Percentiles rank a stretch among this genome's conserved stretches.
Conservation (phyloP, 1,140 invertebrate species). For the Pseudachorutes palmiensis region DNA sequence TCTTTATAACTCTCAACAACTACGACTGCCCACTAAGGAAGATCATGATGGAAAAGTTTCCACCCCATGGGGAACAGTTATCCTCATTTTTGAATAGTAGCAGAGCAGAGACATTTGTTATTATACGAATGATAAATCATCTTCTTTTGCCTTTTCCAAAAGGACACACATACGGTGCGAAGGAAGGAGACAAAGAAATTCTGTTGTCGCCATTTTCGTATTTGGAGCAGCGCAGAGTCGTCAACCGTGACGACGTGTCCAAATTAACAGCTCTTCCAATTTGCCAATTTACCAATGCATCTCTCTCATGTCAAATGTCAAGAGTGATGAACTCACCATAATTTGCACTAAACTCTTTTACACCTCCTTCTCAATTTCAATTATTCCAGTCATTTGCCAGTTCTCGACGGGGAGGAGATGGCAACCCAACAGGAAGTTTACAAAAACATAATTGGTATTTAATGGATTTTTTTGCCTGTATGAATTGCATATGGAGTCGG, state of each 20-base stretch:
- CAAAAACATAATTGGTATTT: neutral
- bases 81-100: neutral
- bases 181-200: too few relatives aligned
- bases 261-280: too few relatives aligned
- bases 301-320: too few relatives aligned
- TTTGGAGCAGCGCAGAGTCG: too few relatives aligned
- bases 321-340: too few relatives aligned
- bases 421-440: neutral
- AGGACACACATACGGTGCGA: too few relatives aligned
- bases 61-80: slow-evolving; percentile 1
- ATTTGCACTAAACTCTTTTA: too few relatives aligned
- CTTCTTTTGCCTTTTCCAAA: too few relatives aligned
- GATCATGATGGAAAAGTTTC: neutral
- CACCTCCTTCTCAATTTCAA: neutral
- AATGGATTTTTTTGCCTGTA: neutral
- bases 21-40: neutral
- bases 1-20: neutral
- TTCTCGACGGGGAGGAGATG: neutral
- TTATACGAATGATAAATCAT: neutral
- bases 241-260: too few relatives aligned
- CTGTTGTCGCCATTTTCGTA: too few relatives aligned
- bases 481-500: neutral
- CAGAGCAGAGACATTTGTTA: neutral
- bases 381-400: neutral
- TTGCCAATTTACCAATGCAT: too few relatives aligned